These are phyloP conservation scores for Trichogramma dendrolimi DNA, from an alignment of 2,888 invertebrate genomes.

Conservation along the genomic window DNA sequence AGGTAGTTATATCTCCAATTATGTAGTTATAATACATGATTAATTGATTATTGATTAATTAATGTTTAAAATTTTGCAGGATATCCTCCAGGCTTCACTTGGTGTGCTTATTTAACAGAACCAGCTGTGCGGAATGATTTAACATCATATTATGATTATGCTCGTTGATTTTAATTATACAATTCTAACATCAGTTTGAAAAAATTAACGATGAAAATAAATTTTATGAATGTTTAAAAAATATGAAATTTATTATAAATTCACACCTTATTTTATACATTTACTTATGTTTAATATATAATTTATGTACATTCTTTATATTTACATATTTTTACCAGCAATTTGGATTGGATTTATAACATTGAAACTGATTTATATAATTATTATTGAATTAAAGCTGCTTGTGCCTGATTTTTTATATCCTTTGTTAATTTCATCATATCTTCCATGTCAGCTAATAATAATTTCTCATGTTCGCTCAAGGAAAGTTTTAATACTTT, in stretches of 20 bases:
- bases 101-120: conserved; percentile 49
- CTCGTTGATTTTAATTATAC: conserved; percentile 18
- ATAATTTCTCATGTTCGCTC: conserved; percentile 37
- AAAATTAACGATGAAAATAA: conserved; percentile 10
- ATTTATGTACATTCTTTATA: background rate
- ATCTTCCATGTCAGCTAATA: conserved; percentile 41
- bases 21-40: conserved; percentile 1
- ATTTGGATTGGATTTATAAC: background rate
- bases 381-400: conserved; percentile 41
- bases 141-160: conserved; percentile 6
- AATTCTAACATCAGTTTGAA: conserved; percentile 25
- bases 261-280: background rate
- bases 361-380: conserved; percentile 8
- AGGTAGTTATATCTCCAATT: too few relatives aligned
- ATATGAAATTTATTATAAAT: conserved; percentile 5
- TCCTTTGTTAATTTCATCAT: conserved; percentile 47
- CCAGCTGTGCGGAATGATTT: conserved; percentile 39
- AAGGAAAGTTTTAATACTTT: conserved; percentile 41
- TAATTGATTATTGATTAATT: background rate
- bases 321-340: background rate
- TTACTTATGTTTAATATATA: conserved; percentile 1
- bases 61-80: conserved; percentile 42
- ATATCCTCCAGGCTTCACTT: conserved; percentile 50
- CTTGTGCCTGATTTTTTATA: conserved; percentile 49
- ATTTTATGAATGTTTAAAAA: conserved; percentile 4